Conservation (phyloP, 2,113 vertebrate genomes). For the Odobenus rosmarus region DNA sequence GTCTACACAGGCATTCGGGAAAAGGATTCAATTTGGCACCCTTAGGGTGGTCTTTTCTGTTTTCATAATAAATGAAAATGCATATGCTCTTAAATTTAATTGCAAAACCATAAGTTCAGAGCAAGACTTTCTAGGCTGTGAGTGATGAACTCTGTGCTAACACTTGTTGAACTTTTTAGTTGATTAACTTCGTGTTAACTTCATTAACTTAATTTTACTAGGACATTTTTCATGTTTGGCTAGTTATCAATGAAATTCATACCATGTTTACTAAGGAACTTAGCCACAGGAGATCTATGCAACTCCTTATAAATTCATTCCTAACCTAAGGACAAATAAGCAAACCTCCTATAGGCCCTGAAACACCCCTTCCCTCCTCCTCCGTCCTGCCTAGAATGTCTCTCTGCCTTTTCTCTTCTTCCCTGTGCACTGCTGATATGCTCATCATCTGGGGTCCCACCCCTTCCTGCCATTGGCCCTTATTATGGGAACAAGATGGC, state of each 20-base stretch:
- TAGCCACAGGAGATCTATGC: background rate
- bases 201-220: background rate
- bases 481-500: background rate
- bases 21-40: background rate
- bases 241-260: background rate
- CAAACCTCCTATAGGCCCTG: background rate
- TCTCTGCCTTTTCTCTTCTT: background rate
- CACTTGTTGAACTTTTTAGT: background rate
- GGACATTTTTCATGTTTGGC: background rate
- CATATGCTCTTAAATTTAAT: background rate
- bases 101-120: background rate
- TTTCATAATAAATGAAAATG: conserved; percentile 17
- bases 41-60: background rate
- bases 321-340: background rate
- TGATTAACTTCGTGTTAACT: background rate
- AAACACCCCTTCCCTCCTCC: background rate
- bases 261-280: background rate
- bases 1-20: background rate
- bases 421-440: background rate
- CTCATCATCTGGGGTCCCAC: fast-evolving
- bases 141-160: background rate
- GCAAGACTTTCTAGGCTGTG: too few relatives aligned
- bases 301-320: background rate
- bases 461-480: background rate
- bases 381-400: fast-evolving